Evolutionary conservation across 2,113 vertebrate genomes (phyloP).

Genomic region (Parus major): DNA sequence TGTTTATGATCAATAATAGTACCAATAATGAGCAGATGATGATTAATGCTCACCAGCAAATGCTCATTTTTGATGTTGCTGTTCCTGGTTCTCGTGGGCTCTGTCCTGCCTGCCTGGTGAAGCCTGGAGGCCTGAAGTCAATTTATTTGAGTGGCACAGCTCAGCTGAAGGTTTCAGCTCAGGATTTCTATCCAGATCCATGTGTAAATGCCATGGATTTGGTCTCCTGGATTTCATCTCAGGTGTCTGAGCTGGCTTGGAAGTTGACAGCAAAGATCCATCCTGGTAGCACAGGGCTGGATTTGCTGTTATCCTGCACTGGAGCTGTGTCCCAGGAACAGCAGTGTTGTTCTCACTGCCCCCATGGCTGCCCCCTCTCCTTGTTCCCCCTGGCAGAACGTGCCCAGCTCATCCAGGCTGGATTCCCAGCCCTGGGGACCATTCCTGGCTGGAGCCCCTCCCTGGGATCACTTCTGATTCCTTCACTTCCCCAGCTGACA

Average conservation of each 20-base stretch:
- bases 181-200: not conserved
- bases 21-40: not conserved
- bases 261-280: not conserved
- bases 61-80: not conserved
- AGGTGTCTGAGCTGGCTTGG: not conserved
- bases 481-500: not conserved
- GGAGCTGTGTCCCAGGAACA: not conserved
- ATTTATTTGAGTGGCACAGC: not conserved
- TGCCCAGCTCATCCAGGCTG: fast-evolving
- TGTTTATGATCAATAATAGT: not conserved
- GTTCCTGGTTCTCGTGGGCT: not conserved
- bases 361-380: not conserved
- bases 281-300: not conserved
- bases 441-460: not conserved
- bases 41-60: not conserved
- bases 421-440: not conserved
- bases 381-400: not conserved
- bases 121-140: not conserved
- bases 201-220: not conserved
- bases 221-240: not conserved
- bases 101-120: not conserved
- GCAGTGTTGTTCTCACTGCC: not conserved
- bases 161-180: not conserved
- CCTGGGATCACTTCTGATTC: not conserved
- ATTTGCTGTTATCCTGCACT: not conserved